Percentiles rank a stretch among this genome's conserved stretches.
Conservation (phyloP, 2,797 vertebrate species). For the Myotis pilosus region DNA sequence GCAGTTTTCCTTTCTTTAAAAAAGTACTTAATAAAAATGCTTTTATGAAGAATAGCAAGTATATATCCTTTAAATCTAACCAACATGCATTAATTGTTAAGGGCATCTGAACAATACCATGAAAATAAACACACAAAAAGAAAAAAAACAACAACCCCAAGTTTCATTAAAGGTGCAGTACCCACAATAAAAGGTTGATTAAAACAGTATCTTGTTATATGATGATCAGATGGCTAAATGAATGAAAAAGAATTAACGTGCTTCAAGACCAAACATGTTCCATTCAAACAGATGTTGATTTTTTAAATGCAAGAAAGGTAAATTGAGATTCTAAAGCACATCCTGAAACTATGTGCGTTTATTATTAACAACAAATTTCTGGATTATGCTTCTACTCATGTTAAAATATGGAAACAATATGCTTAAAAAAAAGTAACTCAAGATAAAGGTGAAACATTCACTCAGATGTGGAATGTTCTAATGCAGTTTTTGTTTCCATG, state of each 20-base stretch:
- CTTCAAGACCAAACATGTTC: constrained; percentile 55
- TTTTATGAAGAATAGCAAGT: constrained; percentile 49
- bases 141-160: background rate
- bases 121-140: constrained; percentile 72
- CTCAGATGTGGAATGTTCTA: constrained; percentile 59
- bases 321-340: constrained; percentile 44
- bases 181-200: constrained; percentile 79
- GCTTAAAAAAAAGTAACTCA: constrained; percentile 62
- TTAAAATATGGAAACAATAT: constrained; percentile 63
- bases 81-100: constrained; percentile 60
- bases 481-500: constrained; percentile 51
- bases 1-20: constrained; percentile 54
- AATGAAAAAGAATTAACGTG: constrained; percentile 66
- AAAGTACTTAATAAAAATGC: constrained; percentile 9
- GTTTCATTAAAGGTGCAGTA: constrained; percentile 84
- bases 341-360: constrained; percentile 24
- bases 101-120: constrained; percentile 50
- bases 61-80: constrained; percentile 39
- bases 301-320: constrained; percentile 9
- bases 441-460: constrained; percentile 66
- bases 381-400: constrained; percentile 41
- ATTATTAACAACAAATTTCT: constrained; percentile 27
- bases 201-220: constrained; percentile 59
- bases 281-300: constrained; percentile 52
- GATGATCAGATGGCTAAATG: constrained; percentile 81